These are phyloP conservation scores for Drosophila asahinai DNA, from an alignment of 1,140 invertebrate genomes.

Conservation along the genomic window DNA sequence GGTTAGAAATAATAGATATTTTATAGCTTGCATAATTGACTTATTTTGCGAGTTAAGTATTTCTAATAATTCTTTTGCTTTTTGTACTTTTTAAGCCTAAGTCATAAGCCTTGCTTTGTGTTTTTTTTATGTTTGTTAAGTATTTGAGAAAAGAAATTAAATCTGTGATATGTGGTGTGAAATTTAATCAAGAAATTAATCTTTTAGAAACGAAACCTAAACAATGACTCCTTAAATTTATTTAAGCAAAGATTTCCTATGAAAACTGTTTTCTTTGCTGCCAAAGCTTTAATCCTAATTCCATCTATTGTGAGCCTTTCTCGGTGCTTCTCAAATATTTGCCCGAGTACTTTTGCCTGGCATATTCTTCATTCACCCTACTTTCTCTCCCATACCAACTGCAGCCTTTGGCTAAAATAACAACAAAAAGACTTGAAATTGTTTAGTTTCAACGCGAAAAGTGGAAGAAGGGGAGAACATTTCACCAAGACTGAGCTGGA, in stretches of 20 bases:
- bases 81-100: neutral
- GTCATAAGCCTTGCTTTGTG: neutral
- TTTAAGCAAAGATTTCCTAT: neutral
- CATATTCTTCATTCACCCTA: constrained; percentile 16
- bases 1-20: neutral
- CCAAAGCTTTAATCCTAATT: neutral
- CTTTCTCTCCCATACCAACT: constrained; percentile 12
- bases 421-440: constrained; percentile 24
- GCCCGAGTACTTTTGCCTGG: constrained; percentile 17
- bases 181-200: neutral
- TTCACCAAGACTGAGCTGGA: constrained; percentile 19
- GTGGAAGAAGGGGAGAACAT: constrained; percentile 6
- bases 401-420: constrained; percentile 37
- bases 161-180: no score
- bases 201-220: neutral
- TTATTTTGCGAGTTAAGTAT: neutral
- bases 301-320: constrained; percentile 9
- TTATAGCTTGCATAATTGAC: no score
- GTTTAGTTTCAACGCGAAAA: constrained; percentile 23
- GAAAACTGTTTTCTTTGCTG: neutral
- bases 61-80: neutral
- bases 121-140: neutral
- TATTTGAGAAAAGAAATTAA: neutral
- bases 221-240: neutral
- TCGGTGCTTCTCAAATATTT: constrained; percentile 23